phyloP scores from a whole-genome alignment of 2,888 invertebrate species.

The Noctua fimbriata region DNA sequence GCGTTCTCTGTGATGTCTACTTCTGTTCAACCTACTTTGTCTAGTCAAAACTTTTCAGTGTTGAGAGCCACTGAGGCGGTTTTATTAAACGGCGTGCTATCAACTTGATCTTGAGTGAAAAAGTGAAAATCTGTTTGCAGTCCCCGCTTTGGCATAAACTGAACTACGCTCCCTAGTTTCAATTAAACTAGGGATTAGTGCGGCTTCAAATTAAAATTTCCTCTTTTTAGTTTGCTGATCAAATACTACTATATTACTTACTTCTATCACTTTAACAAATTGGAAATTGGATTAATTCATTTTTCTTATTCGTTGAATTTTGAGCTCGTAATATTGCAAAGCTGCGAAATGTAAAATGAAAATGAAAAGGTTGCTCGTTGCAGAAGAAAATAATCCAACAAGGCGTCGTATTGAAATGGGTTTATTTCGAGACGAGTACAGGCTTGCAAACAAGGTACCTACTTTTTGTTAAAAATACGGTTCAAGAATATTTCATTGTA shows the following conservation, averaged over 20 bases:
- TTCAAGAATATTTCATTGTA: background rate
- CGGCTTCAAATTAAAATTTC: background rate
- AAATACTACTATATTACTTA: slow-evolving; percentile 5
- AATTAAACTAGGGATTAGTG: slow-evolving; percentile 19
- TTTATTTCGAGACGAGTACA: slow-evolving; percentile 23
- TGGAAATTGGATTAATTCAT: slow-evolving; percentile 11
- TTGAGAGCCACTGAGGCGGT: slow-evolving; percentile 67
- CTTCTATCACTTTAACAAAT: background rate
- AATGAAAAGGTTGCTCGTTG: slow-evolving; percentile 27
- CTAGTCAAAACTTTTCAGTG: slow-evolving; percentile 76
- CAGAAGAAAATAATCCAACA: slow-evolving; percentile 32
- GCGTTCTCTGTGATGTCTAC: slow-evolving; percentile 70
- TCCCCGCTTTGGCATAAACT: slow-evolving; percentile 27
- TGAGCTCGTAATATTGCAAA: slow-evolving; percentile 26
- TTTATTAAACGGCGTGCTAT: slow-evolving; percentile 75
- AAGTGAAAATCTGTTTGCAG: slow-evolving; percentile 63
- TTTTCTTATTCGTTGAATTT: slow-evolving; percentile 20
- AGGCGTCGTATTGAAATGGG: slow-evolving; percentile 36
- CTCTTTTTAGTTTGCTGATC: background rate
- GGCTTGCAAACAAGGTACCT: slow-evolving; percentile 6
- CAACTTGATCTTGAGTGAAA: slow-evolving; percentile 69
- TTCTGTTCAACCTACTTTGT: slow-evolving; percentile 73
- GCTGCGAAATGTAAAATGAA: slow-evolving; percentile 24
- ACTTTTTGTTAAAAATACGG: slow-evolving; percentile 25
- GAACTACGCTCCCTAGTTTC: slow-evolving; percentile 27